phyloP scores from a whole-genome alignment of 2,113 vertebrate genomes.

The Ciconia stormi region DNA sequence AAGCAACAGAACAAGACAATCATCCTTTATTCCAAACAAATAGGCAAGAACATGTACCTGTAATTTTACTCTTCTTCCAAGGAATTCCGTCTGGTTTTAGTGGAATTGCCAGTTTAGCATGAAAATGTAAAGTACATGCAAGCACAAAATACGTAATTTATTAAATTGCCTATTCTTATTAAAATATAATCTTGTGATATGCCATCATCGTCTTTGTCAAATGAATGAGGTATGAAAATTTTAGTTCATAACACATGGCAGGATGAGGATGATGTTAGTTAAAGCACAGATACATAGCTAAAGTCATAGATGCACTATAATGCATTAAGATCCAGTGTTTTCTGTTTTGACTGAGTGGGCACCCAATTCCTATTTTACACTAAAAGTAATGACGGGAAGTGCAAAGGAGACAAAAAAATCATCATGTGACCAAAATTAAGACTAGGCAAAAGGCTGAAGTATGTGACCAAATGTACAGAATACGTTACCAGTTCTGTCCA shows the following conservation, averaged over 20 bases:
- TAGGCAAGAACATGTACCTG: background rate
- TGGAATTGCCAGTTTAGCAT: background rate
- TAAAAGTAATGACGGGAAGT: background rate
- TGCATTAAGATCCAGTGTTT: background rate
- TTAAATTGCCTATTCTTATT: background rate
- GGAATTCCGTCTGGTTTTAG: background rate
- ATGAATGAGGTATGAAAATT: slow-evolving; percentile 10
- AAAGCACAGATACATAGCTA: background rate
- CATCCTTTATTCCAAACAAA: background rate
- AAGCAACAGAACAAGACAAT: background rate
- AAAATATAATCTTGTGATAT: background rate
- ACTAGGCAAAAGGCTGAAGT: slow-evolving; percentile 43
- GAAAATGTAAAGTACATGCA: background rate
- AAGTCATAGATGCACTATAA: background rate
- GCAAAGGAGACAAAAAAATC: background rate
- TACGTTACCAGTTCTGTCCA: background rate
- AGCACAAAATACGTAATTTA: background rate
- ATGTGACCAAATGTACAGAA: background rate
- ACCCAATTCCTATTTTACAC: background rate
- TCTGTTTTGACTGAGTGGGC: background rate
- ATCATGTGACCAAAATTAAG: slow-evolving; percentile 14
- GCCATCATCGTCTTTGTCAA: background rate
- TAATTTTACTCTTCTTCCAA: background rate
- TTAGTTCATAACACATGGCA: slow-evolving; percentile 9
- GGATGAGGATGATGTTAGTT: background rate